Percentiles rank a stretch among this genome's conserved stretches.
Conservation (phyloP, 2,888 invertebrate species). For the Euplexia lucipara region DNA sequence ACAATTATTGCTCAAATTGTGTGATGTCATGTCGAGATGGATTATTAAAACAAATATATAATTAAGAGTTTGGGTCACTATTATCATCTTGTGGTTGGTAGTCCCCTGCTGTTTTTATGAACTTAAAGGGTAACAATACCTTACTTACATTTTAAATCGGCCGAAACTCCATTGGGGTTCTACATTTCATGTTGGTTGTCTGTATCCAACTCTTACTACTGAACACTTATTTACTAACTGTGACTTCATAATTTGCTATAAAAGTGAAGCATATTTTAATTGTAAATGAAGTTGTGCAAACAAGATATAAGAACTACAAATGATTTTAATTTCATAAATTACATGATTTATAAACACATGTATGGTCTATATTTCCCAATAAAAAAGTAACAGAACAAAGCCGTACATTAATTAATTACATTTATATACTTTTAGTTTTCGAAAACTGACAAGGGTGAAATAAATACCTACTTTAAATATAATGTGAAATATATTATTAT, state of each 20-base stretch:
- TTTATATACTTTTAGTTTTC: slow-evolving; percentile 21
- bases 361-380: slow-evolving; percentile 6
- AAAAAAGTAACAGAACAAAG: slow-evolving; percentile 15
- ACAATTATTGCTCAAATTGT: slow-evolving; percentile 69
- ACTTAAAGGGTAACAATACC: too few relatives aligned
- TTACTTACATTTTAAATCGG: too few relatives aligned
- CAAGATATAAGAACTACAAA: background rate
- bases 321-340: background rate
- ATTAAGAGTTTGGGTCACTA: slow-evolving; percentile 23
- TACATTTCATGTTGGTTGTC: background rate
- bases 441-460: slow-evolving; percentile 35
- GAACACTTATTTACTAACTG: slow-evolving; percentile 27
- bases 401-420: slow-evolving; percentile 1
- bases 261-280: slow-evolving; percentile 29
- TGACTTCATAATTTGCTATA: slow-evolving; percentile 38
- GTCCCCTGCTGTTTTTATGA: slow-evolving; percentile 2
- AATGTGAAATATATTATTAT: slow-evolving; percentile 46
- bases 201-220: background rate
- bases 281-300: slow-evolving; percentile 15
- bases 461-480: slow-evolving; percentile 36
- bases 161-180: background rate
- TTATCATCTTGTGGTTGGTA: slow-evolving; percentile 13
- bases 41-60: slow-evolving; percentile 34
- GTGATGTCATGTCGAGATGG: slow-evolving; percentile 61
- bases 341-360: slow-evolving; percentile 10